These are phyloP conservation scores for Trigoniulus corallinus DNA, from an alignment of 1,140 invertebrate genomes.

Conservation along the genomic window DNA sequence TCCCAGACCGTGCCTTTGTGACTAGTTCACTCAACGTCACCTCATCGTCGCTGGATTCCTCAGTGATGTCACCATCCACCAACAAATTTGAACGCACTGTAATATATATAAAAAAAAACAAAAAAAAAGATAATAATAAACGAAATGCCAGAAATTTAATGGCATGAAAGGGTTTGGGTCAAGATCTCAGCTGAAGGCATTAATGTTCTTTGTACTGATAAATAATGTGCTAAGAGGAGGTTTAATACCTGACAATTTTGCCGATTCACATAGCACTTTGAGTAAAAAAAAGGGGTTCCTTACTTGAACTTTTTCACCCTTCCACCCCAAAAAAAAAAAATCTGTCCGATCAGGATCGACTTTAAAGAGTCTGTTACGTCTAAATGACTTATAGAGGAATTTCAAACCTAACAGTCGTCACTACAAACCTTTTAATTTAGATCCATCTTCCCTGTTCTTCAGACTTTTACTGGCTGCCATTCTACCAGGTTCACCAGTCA, in stretches of 20 bases:
- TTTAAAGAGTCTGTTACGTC: too few species aligned
- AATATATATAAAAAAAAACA: not conserved
- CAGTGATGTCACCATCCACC: slow-evolving; percentile 1
- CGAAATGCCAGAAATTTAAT: not conserved
- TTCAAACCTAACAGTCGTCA: too few species aligned
- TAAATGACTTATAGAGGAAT: too few species aligned
- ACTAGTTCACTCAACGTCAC: slow-evolving; percentile 14
- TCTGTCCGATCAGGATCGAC: too few species aligned
- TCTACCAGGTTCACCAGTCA: not conserved
- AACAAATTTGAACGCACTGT: slow-evolving; percentile 8
- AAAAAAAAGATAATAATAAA: not conserved
- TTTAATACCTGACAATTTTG: too few species aligned
- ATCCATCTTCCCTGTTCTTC: slow-evolving; percentile 6
- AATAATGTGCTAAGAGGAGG: too few species aligned
- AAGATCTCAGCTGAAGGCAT: not conserved
- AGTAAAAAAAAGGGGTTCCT: too few species aligned
- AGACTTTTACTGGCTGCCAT: not conserved
- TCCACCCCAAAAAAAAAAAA: too few species aligned
- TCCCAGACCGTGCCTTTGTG: slow-evolving; percentile 10
- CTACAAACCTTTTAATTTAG: slow-evolving; percentile 8
- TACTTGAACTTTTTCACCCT: too few species aligned
- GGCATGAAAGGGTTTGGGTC: not conserved
- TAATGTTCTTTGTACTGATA: too few species aligned
- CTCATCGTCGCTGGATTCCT: slow-evolving; percentile 15
- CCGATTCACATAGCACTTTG: too few species aligned